Evolutionary conservation across 1,140 invertebrate genomes (phyloP), one percentile per base, ranked within the genome.

Genomic region (Trichonephila clavata): DNA sequence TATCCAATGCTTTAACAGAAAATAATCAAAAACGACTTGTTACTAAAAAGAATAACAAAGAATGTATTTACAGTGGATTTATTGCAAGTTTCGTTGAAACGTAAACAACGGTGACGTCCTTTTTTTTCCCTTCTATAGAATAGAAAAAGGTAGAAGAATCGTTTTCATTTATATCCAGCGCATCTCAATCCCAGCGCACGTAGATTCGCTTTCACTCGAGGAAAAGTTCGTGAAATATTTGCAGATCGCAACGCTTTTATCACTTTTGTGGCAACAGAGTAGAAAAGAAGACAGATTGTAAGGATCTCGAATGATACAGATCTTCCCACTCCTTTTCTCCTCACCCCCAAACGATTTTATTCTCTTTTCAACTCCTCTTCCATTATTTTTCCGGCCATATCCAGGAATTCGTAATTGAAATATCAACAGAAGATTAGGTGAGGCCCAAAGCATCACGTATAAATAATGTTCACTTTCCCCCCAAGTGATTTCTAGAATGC

Each of bases 211-310:
- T 77, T 77, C 24, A 77, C 27, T 77, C 20, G 71, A 50, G 50
- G 10, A 77, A 77, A 77, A 77, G 71, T 77, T 77, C 71, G 32
- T 77, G 71, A 77, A 77, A 77, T 77, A 77, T 77, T 77, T 77
- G 24, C 71, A 32, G 71, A 77, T 77, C 14, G 71, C 24, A 18
- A 18, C 18, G 71, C 71, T 77, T 77, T 77, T 77, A 77, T 77
- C 71, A 77, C 71, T 77, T 77, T 39, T 77, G 71, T 8, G 71
- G 71, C n/a, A n/a, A 24, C n/a, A n/a, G n/a, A 68, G 65, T 32
- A 77, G 71, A 77, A 77, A 77, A 77, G 71, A 77, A 77, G 71
- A 77, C 71, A 77, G 71, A 77, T 77, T 77, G 71, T 77, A 77
- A 77, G 71, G 71, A 32, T 77, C 50, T 32, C 32, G 71, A 77